Evolutionary conservation across 2,113 vertebrate species (phyloP).

Genomic region (Pungitius pungitius): DNA sequence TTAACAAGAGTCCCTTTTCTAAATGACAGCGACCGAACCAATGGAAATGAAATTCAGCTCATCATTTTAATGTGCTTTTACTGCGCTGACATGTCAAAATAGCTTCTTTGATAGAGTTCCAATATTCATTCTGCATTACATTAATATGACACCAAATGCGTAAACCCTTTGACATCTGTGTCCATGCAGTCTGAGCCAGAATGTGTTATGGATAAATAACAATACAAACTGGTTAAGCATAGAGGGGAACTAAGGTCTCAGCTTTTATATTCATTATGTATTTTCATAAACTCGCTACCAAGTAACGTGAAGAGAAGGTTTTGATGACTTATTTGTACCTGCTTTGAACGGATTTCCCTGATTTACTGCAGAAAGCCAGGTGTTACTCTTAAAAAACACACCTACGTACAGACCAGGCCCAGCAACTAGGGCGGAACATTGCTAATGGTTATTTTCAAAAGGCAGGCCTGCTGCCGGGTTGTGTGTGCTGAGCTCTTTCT

Average conservation of each 20-base stretch:
- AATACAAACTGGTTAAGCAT: slow-evolving; percentile 6
- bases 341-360: slow-evolving; percentile 13
- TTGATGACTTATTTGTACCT: slow-evolving; percentile 6
- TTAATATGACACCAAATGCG: background rate
- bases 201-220: background rate
- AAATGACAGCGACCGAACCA: background rate
- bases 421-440: slow-evolving; percentile 11
- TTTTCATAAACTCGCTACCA: too few relatives aligned
- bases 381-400: slow-evolving; percentile 17
- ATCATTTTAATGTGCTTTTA: background rate
- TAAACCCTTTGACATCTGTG: background rate
- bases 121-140: background rate
- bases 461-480: slow-evolving; percentile 9
- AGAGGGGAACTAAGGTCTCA: background rate
- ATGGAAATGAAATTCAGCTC: background rate
- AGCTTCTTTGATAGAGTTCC: background rate
- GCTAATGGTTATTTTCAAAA: slow-evolving; percentile 44
- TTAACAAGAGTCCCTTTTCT: background rate
- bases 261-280: too few relatives aligned
- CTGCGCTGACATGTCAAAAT: background rate
- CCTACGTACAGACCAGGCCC: slow-evolving; percentile 15
- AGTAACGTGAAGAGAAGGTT: background rate
- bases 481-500: slow-evolving; percentile 37
- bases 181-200: background rate
- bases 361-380: slow-evolving; percentile 8